Conservation (phyloP, 2,888 invertebrate species). For the Dichetophora obliterata region DNA sequence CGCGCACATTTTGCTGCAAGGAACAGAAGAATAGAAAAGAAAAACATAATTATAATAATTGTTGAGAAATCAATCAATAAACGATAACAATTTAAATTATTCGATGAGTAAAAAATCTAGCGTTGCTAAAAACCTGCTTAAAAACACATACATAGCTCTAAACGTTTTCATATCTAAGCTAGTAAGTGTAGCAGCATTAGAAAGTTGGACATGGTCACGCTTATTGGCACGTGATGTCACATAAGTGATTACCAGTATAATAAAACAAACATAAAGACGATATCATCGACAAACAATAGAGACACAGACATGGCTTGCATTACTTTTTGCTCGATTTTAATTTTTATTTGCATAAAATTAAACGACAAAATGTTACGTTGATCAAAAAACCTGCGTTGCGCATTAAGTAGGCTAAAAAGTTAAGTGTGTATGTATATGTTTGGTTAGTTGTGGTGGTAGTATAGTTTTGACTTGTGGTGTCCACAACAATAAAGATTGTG, state of each 20-base stretch:
- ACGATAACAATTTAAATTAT: not conserved
- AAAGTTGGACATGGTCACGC: slow-evolving; percentile 55
- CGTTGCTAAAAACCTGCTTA: not conserved
- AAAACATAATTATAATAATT: slow-evolving; percentile 7
- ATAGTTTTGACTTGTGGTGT: no score
- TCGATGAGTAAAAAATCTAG: not conserved
- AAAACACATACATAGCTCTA: not conserved
- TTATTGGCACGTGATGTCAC: slow-evolving; percentile 53
- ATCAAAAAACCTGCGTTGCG: not conserved
- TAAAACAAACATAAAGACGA: slow-evolving; percentile 1
- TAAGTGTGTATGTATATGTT: not conserved
- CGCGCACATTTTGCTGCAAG: slow-evolving; percentile 98
- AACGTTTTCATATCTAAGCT: not conserved
- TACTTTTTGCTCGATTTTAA: not conserved
- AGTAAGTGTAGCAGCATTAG: slow-evolving; percentile 38
- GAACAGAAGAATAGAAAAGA: slow-evolving; percentile 52
- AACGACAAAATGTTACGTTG: not conserved
- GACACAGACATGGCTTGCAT: not conserved
- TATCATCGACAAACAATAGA: not conserved
- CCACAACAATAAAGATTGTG: no score
- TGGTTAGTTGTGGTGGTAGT: not conserved
- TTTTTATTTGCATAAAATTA: slow-evolving; percentile 16
- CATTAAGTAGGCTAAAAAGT: not conserved
- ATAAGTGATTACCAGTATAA: not conserved
- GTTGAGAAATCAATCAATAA: slow-evolving; percentile 7